Evolutionary conservation across 2,113 vertebrate genomes (phyloP), one percentile per base, ranked within the genome.

Genomic region (Anas platyrhynchos): DNA sequence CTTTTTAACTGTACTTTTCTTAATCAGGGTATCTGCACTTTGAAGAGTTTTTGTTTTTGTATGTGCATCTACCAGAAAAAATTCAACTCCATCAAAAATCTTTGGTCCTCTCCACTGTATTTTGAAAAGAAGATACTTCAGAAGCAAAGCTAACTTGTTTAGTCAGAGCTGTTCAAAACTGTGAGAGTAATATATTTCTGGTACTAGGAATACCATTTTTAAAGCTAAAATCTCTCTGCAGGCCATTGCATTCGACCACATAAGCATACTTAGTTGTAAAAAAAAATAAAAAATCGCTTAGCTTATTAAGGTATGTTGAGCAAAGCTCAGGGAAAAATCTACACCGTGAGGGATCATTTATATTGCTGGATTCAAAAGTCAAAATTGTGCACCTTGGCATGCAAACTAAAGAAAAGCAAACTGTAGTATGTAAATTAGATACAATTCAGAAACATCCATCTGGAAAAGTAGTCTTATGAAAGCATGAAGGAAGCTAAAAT

Each of bases 401-500:
- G 63, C 10, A 16, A 50, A 6, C 27, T 59, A 26, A 79, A 81
- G 11, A 62, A 6, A 93, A 86, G 25, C 1, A 0, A 23, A 9
- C 2, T 55, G 16, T 23, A 66, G 9, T 22, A 89, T 63, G 17
- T 26, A 71, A 25, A 16, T 50, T 38, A 63, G 12, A 68, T 3
- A 8, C 13, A 81, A 50, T n/a, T 65, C 0, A 0, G 43, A 93
- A 87, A 79, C 14, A 82, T 14, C 54, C 13, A 2, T 55, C 59
- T 86, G 36, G 81, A 91, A 91, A 86, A 58, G 21, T 21, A 50
- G n/a, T 77, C 88, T 74, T 41, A 71, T 52, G 52, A 89, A 86
- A 68, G 84, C 34, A 81, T 68, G 78, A 84, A 94, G 43, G 34
- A 89, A 93, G 32, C 36, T 91, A 82, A 87, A 95, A 75, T 9